phyloP scores from a whole-genome alignment of 2,113 vertebrate species.

The Formicarius rufipectus region DNA sequence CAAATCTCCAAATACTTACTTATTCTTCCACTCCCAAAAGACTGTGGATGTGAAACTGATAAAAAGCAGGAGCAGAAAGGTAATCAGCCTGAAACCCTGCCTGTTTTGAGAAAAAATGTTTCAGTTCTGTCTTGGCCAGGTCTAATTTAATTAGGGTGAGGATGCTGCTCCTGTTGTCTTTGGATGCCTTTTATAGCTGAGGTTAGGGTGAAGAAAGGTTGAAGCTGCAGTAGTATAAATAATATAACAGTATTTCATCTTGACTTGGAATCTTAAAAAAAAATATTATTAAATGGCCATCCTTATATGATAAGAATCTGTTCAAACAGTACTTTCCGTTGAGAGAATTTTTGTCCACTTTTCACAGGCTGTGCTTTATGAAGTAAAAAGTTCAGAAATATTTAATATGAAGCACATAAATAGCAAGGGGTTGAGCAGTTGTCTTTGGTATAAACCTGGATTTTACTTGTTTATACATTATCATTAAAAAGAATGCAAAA shows the following conservation, averaged over 20 bases:
- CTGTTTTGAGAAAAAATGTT: not conserved
- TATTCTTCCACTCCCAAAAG: not conserved
- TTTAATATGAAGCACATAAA: not conserved
- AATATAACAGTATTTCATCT: constrained; percentile 17
- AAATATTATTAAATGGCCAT: constrained; percentile 25
- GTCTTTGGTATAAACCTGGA: not conserved
- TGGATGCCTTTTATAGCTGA: constrained; percentile 12
- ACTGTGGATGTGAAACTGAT: not conserved
- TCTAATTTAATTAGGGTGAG: not conserved
- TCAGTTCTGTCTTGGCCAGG: not conserved
- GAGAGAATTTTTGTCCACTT: constrained; percentile 40
- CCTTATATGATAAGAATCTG: constrained; percentile 23
- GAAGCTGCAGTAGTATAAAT: constrained; percentile 16
- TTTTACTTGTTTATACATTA: not conserved
- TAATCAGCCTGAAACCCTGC: not conserved
- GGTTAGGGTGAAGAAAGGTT: constrained; percentile 17
- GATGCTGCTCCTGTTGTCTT: constrained; percentile 45
- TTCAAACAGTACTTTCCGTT: constrained; percentile 13
- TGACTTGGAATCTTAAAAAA: not conserved
- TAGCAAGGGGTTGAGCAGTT: not conserved
- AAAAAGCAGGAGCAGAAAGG: not conserved
- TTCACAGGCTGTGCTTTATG: not conserved
- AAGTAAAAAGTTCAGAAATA: not conserved
- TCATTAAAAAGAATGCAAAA: not conserved
- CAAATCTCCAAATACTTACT: not conserved